Evolutionary conservation across 2,113 vertebrate species (phyloP).

Genomic region (Myiagra hebetior): DNA sequence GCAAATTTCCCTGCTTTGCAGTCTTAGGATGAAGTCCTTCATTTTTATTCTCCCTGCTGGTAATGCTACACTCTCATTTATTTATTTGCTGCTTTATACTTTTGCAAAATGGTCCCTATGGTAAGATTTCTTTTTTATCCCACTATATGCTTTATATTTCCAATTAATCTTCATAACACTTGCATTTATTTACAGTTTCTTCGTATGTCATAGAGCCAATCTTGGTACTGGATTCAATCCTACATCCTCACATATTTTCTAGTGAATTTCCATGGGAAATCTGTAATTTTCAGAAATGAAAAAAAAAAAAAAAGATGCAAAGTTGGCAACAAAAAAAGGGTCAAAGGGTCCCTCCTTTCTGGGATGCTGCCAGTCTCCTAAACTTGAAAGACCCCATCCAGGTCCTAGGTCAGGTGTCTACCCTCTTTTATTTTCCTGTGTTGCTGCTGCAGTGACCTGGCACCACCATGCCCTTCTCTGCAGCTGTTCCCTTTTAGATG

Average conservation of each 20-base stretch:
- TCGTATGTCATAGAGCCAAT: background rate
- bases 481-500: background rate
- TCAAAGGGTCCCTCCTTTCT: background rate
- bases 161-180: background rate
- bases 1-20: background rate
- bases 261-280: background rate
- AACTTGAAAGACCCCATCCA: background rate
- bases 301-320: background rate
- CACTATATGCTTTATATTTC: background rate
- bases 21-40: background rate
- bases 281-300: rapidly evolving
- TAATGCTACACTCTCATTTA: background rate
- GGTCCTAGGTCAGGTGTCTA: background rate
- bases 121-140: background rate
- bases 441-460: background rate
- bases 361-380: background rate
- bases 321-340: background rate
- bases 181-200: background rate
- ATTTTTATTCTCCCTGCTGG: background rate
- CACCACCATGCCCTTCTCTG: background rate
- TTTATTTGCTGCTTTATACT: background rate
- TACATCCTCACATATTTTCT: background rate
- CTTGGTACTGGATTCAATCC: background rate
- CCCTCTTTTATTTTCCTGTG: background rate
- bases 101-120: background rate